Conservation (phyloP, 2,888 invertebrate species). For the Elegia similella region DNA sequence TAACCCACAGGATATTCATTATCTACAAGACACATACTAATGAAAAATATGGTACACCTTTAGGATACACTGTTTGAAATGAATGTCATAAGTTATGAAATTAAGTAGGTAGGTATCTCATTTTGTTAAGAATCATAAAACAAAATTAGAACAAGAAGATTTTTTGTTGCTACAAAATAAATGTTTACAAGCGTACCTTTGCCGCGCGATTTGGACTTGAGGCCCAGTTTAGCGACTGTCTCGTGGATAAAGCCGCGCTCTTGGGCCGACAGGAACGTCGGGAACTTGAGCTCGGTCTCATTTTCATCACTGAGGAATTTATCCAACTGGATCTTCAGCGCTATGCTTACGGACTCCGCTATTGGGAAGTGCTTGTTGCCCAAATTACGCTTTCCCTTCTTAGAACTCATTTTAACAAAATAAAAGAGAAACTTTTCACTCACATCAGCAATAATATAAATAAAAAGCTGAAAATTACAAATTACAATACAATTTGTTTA, state of each 20-base stretch:
- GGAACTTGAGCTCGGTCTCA: constrained; percentile 82
- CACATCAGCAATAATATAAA: constrained; percentile 1
- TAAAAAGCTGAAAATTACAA: too few relatives aligned
- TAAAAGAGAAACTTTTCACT: not conserved
- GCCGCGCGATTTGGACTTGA: constrained; percentile 92
- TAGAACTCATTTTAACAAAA: constrained; percentile 59
- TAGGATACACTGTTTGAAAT: too few relatives aligned
- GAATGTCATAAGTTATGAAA: not conserved
- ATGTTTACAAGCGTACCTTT: constrained; percentile 76
- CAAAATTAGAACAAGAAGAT: not conserved
- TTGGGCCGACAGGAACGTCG: constrained; percentile 87
- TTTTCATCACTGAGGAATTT: constrained; percentile 72
- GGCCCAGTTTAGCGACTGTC: constrained; percentile 84
- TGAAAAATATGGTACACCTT: too few relatives aligned
- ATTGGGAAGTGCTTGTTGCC: constrained; percentile 74
- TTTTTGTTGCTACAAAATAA: constrained; percentile 11
- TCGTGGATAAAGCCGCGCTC: constrained; percentile 92
- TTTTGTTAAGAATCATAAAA: too few relatives aligned
- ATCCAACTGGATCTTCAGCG: constrained; percentile 72
- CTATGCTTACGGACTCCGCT: constrained; percentile 75
- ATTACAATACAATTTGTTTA: constrained; percentile 1
- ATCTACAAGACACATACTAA: too few relatives aligned
- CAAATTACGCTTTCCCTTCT: constrained; percentile 60
- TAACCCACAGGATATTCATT: too few relatives aligned
- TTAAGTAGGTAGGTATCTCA: too few relatives aligned